Evolutionary conservation across 2,797 vertebrate species (phyloP).

Genomic region (Falco concolor): DNA sequence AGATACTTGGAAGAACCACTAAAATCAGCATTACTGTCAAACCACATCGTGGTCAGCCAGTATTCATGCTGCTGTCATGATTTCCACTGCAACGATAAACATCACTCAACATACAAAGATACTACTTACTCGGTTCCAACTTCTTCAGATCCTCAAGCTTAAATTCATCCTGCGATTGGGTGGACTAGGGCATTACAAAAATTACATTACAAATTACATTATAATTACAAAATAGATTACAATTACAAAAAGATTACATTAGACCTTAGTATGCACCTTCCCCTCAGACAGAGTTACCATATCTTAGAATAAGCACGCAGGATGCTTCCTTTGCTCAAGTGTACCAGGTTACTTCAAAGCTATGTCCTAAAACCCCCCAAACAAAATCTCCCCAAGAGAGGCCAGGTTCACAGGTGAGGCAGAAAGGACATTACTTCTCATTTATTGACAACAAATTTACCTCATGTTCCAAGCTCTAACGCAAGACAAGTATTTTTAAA

Average conservation of each 20-base stretch:
- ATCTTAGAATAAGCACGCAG: background rate
- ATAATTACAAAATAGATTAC: too few species aligned
- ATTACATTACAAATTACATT: background rate
- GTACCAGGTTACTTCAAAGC: background rate
- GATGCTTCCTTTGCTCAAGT: background rate
- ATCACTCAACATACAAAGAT: background rate
- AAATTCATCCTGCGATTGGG: slow-evolving; percentile 91
- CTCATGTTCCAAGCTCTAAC: background rate
- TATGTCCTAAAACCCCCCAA: background rate
- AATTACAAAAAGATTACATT: slow-evolving; percentile 1
- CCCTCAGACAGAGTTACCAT: background rate
- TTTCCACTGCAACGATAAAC: background rate
- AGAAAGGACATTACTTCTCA: background rate
- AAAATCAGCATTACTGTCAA: background rate
- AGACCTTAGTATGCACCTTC: background rate
- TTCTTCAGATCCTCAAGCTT: slow-evolving; percentile 96
- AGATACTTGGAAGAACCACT: background rate
- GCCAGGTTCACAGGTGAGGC: background rate
- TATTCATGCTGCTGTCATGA: background rate
- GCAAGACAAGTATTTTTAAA: background rate
- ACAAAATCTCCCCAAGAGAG: background rate
- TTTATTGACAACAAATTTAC: background rate
- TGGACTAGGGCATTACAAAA: slow-evolving; percentile 76
- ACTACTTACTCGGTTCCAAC: slow-evolving; percentile 90
- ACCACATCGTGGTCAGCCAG: background rate